phyloP scores from a whole-genome alignment of 2,888 invertebrate genomes.

The Agrotis puta region DNA sequence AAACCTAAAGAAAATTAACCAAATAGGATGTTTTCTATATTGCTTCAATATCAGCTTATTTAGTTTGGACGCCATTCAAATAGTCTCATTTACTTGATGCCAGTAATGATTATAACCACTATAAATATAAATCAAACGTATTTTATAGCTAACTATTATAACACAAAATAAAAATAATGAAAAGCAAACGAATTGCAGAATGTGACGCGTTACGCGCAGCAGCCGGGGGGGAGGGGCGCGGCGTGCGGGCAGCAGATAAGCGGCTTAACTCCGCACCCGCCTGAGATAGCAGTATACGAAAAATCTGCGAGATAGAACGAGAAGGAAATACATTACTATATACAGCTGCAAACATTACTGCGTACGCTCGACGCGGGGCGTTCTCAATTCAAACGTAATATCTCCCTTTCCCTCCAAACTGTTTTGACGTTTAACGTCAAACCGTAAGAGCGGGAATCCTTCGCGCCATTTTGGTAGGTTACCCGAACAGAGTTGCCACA shows the following conservation, averaged over 20 bases:
- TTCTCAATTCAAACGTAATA: slow-evolving; percentile 74
- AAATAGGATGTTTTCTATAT: slow-evolving; percentile 22
- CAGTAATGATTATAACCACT: slow-evolving; percentile 51
- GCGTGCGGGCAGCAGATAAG: slow-evolving; percentile 90
- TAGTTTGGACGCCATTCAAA: slow-evolving; percentile 29
- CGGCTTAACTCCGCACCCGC: slow-evolving; percentile 89
- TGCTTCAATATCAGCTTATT: slow-evolving; percentile 28
- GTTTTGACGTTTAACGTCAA: slow-evolving; percentile 60
- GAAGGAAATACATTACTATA: slow-evolving; percentile 81
- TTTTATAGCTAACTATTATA: slow-evolving; percentile 61
- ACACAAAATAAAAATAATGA: slow-evolving; percentile 63
- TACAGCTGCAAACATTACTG: slow-evolving; percentile 87
- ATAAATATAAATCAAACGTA: slow-evolving; percentile 62
- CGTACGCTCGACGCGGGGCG: slow-evolving; percentile 77
- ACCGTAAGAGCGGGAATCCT: slow-evolving; percentile 60
- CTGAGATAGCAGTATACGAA: slow-evolving; percentile 73
- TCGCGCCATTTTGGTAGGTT: slow-evolving; percentile 66
- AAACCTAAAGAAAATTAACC: slow-evolving; percentile 29
- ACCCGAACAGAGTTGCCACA: slow-evolving; percentile 69
- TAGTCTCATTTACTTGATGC: slow-evolving; percentile 41
- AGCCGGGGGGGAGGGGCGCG: slow-evolving; percentile 82
- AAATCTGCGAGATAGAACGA: slow-evolving; percentile 64
- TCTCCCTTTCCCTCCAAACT: slow-evolving; percentile 33
- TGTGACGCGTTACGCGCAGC: slow-evolving; percentile 84
- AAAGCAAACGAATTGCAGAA: slow-evolving; percentile 79